A percentile compares a stretch with the other conserved stretches of the same genome.
Evolutionary conservation across 2,113 vertebrate species (phyloP).

Genomic region (Electrona antarctica): DNA sequence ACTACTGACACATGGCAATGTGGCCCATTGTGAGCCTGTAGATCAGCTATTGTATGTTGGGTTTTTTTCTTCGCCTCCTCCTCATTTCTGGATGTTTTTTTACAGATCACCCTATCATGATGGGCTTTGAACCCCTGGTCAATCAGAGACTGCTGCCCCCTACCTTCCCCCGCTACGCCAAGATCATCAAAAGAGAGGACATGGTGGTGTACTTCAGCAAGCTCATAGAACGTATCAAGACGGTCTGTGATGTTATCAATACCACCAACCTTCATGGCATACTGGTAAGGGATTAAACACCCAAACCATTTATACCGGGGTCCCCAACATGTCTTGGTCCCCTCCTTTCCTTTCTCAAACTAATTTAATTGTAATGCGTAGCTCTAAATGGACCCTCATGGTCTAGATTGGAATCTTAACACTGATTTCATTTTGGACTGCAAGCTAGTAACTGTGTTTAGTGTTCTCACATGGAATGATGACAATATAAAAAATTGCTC

Average conservation of each 20-base stretch:
- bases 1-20: not conserved
- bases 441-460: too few relatives aligned
- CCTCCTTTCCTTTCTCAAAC: too few relatives aligned
- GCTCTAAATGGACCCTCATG: too few relatives aligned
- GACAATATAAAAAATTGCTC: too few relatives aligned
- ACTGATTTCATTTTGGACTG: too few relatives aligned
- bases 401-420: too few relatives aligned
- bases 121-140: constrained; percentile 98
- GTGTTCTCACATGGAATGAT: too few relatives aligned
- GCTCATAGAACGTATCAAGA: constrained; percentile 96
- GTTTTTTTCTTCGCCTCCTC: not conserved
- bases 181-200: constrained; percentile 98
- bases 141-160: constrained; percentile 97
- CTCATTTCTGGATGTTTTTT: not conserved
- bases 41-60: too few relatives aligned
- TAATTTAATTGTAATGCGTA: too few relatives aligned
- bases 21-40: too few relatives aligned
- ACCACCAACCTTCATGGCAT: constrained; percentile 96
- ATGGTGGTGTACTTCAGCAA: constrained; percentile 98
- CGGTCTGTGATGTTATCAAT: constrained; percentile 96
- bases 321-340: not conserved
- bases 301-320: too few relatives aligned
- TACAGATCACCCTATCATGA: constrained; percentile 98
- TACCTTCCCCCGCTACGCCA: constrained; percentile 97
- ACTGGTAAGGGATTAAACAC: constrained; percentile 82